phyloP scores from a whole-genome alignment of 2,113 vertebrate species.

The Anoura caudifer region DNA sequence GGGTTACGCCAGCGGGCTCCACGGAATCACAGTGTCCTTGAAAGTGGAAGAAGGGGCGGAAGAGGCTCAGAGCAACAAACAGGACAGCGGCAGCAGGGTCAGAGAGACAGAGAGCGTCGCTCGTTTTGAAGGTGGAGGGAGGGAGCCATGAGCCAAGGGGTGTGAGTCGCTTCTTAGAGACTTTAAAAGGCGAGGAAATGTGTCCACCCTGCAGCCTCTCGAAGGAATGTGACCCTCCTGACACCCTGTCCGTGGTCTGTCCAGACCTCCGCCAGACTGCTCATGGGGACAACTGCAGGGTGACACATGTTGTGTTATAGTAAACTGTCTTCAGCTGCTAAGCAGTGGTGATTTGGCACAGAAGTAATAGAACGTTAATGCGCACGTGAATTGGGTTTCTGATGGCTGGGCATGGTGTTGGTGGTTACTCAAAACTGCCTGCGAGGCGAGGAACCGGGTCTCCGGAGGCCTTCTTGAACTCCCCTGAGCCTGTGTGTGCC shows the following conservation, averaged over 20 bases:
- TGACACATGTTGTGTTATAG: background rate
- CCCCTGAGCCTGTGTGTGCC: background rate
- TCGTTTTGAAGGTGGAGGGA: background rate
- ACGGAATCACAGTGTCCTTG: too few relatives aligned
- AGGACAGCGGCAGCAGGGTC: background rate
- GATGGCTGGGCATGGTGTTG: background rate
- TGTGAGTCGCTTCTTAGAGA: background rate
- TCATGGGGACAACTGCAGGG: accelerated
- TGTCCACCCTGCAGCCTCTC: accelerated
- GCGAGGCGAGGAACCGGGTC: background rate
- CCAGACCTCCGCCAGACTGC: background rate
- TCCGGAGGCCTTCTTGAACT: background rate
- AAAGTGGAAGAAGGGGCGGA: background rate
- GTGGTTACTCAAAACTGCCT: background rate
- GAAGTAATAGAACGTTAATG: background rate
- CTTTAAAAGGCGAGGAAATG: background rate
- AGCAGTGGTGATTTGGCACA: background rate
- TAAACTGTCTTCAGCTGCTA: background rate
- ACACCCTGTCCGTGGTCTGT: background rate
- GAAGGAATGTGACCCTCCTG: background rate
- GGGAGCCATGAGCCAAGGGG: background rate
- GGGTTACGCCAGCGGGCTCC: background rate
- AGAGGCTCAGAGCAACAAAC: background rate
- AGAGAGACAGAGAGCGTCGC: background rate
- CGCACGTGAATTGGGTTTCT: background rate